These are phyloP conservation scores for Dascillus cervinus DNA, from an alignment of 2,888 invertebrate genomes.

Conservation along the genomic window DNA sequence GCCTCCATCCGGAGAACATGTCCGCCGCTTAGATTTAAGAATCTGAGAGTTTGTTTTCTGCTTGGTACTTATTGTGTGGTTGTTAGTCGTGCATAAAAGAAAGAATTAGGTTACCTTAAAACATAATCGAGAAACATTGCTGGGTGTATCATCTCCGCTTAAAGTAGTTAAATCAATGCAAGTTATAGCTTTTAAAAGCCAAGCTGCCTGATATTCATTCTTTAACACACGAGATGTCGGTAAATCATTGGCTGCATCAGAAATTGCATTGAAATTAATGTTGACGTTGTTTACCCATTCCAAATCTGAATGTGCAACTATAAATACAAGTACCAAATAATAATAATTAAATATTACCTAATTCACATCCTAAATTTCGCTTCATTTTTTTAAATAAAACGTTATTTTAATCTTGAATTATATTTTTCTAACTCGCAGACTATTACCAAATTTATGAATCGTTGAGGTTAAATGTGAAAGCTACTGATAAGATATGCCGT, in stretches of 20 bases:
- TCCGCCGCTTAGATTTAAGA: no score
- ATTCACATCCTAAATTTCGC: constrained; percentile 34
- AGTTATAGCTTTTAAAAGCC: constrained; percentile 75
- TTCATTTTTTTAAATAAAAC: constrained; percentile 15
- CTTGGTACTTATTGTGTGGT: no score
- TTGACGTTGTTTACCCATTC: constrained; percentile 45
- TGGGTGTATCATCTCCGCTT: constrained; percentile 69
- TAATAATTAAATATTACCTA: constrained; percentile 25
- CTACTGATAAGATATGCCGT: no score
- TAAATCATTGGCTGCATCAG: constrained; percentile 46
- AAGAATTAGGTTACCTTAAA: constrained; percentile 59
- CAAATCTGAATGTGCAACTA: constrained; percentile 36
- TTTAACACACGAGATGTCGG: constrained; percentile 39
- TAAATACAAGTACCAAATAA: constrained; percentile 3
- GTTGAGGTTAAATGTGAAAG: no score
- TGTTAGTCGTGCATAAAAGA: no score
- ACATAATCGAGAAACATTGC: constrained; percentile 76
- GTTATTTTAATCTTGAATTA: no score
- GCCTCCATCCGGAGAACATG: no score
- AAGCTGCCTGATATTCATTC: constrained; percentile 53
- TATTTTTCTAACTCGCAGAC: no score
- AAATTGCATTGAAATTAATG: constrained; percentile 52
- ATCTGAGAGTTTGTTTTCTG: no score
- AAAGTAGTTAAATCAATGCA: constrained; percentile 92
- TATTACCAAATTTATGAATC: no score